Conservation (phyloP, 2,888 invertebrate genomes). For the Amphimallon solstitiale region DNA sequence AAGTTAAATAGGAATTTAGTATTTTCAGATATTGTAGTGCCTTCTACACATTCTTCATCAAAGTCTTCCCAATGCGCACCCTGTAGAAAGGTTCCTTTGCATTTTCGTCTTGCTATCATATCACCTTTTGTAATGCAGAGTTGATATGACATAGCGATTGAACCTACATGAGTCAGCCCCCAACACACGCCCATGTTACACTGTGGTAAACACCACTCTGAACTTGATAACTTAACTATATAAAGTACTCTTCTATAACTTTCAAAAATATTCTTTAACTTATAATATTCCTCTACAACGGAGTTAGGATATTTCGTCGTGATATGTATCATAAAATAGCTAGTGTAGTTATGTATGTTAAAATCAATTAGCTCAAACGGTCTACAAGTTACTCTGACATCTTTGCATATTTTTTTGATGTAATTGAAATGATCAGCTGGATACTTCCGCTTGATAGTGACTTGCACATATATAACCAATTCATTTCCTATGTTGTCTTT, state of each 20-base stretch:
- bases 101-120: conserved; percentile 68
- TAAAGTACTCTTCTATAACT: conserved; percentile 29
- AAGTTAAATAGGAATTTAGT: conserved; percentile 47
- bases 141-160: conserved; percentile 66
- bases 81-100: conserved; percentile 68
- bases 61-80: conserved; percentile 69
- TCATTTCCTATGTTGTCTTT: conserved; percentile 53
- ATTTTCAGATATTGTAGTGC: conserved; percentile 39
- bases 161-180: conserved; percentile 66
- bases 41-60: conserved; percentile 50
- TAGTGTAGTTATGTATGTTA: conserved; percentile 16
- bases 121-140: conserved; percentile 70
- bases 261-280: conserved; percentile 24
- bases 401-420: neutral
- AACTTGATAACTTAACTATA: conserved; percentile 49
- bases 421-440: neutral
- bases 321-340: conserved; percentile 34
- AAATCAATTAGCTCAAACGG: conserved; percentile 5
- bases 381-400: conserved; percentile 4
- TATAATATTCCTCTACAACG: conserved; percentile 39
- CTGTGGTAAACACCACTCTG: conserved; percentile 55
- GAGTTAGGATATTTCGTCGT: conserved; percentile 30
- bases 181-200: conserved; percentile 54
- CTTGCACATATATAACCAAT: conserved; percentile 40
- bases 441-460: neutral